Evolutionary conservation across 2,888 invertebrate species (phyloP).

Genomic region (Carabus problematicus): DNA sequence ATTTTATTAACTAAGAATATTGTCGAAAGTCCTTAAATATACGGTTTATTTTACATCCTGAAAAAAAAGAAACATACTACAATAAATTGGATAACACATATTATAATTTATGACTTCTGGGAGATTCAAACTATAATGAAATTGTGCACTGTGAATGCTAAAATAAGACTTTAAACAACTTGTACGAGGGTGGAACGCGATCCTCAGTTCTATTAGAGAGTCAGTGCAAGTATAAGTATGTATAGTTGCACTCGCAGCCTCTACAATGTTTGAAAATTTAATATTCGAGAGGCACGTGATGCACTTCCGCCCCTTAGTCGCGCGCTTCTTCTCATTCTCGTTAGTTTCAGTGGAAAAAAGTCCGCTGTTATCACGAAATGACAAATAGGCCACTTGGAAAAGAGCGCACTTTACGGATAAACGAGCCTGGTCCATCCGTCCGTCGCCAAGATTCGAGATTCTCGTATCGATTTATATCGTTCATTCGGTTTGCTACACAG

Average conservation of each 20-base stretch:
- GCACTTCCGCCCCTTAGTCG: conserved; percentile 1
- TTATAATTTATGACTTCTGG: no score
- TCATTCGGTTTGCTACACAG: conserved; percentile 52
- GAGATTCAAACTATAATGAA: no score
- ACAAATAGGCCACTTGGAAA: conserved; percentile 51
- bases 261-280: conserved; percentile 31
- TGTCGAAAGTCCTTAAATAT: no score
- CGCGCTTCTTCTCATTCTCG: conserved; percentile 6
- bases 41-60: no score
- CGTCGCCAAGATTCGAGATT: conserved; percentile 48
- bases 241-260: conserved; percentile 18
- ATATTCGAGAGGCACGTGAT: conserved; percentile 19
- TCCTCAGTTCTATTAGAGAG: neutral
- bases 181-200: neutral
- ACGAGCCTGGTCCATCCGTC: conserved; percentile 46
- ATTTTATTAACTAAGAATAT: no score
- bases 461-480: conserved; percentile 50
- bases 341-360: conserved; percentile 15
- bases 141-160: no score
- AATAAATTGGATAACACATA: no score
- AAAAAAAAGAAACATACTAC: no score
- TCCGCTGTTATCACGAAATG: conserved; percentile 43
- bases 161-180: no score
- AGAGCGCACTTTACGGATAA: conserved; percentile 49
- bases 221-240: conserved; percentile 18